Percentiles rank a stretch among this genome's conserved stretches.
These are phyloP conservation scores for Prorops nasuta DNA, from an alignment of 1,140 invertebrate genomes.

Conservation along the genomic window DNA sequence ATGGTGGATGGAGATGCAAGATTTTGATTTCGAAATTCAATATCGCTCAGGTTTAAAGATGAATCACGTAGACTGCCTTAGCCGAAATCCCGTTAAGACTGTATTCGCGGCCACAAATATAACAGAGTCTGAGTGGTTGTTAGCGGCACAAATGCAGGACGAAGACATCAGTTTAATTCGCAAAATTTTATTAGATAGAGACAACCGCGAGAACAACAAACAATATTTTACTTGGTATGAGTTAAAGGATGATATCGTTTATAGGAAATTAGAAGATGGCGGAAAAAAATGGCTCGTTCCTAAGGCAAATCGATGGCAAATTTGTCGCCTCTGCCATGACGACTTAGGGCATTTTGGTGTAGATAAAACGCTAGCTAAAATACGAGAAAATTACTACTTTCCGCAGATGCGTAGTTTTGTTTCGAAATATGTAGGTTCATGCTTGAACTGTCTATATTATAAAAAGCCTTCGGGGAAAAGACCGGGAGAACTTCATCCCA, in stretches of 20 bases:
- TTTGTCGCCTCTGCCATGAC: neutral
- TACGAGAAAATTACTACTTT: neutral
- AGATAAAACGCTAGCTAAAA: neutral
- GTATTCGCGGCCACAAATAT: neutral
- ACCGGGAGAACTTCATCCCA: neutral
- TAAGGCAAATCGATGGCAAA: neutral
- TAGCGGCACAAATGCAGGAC: neutral
- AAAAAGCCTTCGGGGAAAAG: neutral
- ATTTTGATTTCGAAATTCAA: neutral
- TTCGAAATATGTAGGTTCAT: neutral
- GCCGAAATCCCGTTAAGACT: neutral
- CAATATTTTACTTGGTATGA: neutral
- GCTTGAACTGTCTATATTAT: neutral
- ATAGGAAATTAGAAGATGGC: neutral
- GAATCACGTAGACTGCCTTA: neutral
- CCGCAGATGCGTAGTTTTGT: neutral
- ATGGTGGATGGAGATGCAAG: conserved; percentile 4
- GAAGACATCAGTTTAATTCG: neutral
- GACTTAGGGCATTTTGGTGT: neutral
- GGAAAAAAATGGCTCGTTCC: neutral
- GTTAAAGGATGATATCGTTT: neutral
- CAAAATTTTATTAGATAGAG: neutral
- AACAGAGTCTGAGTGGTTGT: neutral
- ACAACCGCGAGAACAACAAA: neutral
- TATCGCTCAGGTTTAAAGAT: neutral